These are phyloP conservation scores for Orbicella faveolata DNA, from an alignment of 64 coral and sea anemone genomes.

Conservation along the genomic window DNA sequence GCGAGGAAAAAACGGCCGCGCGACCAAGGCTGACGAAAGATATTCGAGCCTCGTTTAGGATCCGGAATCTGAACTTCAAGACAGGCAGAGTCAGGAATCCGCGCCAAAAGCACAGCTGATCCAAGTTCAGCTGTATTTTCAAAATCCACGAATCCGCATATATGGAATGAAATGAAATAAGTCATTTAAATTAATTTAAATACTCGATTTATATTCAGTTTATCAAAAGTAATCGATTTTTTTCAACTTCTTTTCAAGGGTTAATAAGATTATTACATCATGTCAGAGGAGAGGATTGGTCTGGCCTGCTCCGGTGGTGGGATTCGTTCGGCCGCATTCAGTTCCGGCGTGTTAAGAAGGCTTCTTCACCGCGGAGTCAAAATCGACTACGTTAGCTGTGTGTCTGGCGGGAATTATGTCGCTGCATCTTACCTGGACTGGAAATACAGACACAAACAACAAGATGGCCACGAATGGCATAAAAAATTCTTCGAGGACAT, in stretches of 20 bases:
- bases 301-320: slow-evolving; percentile 81
- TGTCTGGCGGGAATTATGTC: slow-evolving; percentile 84
- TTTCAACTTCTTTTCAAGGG: neutral
- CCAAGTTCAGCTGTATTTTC: no score
- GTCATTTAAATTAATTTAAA: neutral
- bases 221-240: neutral
- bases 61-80: no score
- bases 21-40: no score
- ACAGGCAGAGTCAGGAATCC: no score
- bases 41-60: no score
- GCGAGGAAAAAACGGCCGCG: no score
- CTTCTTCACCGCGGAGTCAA: slow-evolving; percentile 61
- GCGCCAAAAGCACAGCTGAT: no score
- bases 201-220: neutral
- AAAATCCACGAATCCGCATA: no score
- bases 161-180: no score
- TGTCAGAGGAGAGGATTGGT: slow-evolving; percentile 51
- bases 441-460: slow-evolving; percentile 57
- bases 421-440: slow-evolving; percentile 78
- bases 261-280: neutral
- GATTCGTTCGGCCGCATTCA: slow-evolving; percentile 70
- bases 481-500: slow-evolving; percentile 80
- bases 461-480: slow-evolving; percentile 69
- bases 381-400: slow-evolving; percentile 80
- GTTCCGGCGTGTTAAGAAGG: slow-evolving; percentile 73